Conservation (phyloP, 1,140 invertebrate species). For the Laodelphax striatellus region DNA sequence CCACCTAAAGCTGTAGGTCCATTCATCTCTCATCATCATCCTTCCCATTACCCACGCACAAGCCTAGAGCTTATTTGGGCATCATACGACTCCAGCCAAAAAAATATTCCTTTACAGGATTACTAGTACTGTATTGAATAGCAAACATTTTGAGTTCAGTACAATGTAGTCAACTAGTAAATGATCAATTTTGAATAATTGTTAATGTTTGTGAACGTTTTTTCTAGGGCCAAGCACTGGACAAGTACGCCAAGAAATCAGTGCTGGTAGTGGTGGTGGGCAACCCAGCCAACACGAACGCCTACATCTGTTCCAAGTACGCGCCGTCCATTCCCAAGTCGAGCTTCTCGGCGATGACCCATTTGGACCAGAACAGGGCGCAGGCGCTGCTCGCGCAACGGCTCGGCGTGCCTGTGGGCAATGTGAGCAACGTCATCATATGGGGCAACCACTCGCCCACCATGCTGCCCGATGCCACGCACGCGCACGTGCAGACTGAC, state of each 20-base stretch:
- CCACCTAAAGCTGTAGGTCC: too few relatives aligned
- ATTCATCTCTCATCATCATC: too few relatives aligned
- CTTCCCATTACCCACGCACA: too few relatives aligned
- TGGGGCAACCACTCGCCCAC: slow-evolving; percentile 99
- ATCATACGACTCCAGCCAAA: too few relatives aligned
- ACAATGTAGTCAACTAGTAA: too few relatives aligned
- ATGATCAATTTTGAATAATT: too few relatives aligned
- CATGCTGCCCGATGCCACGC: slow-evolving; percentile 91
- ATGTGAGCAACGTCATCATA: slow-evolving; percentile 77
- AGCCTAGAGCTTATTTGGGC: too few relatives aligned
- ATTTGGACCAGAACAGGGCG: slow-evolving; percentile 86
- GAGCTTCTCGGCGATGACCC: slow-evolving; percentile 97
- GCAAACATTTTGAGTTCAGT: too few relatives aligned
- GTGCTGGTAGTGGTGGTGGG: slow-evolving; percentile 97
- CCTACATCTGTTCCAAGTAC: slow-evolving; percentile 89
- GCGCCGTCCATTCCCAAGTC: slow-evolving; percentile 94
- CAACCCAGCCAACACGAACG: slow-evolving; percentile 99
- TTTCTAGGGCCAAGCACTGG: slow-evolving; percentile 70
- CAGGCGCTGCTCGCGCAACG: slow-evolving; percentile 21
- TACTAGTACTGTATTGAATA: too few relatives aligned
- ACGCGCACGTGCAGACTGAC: slow-evolving; percentile 57
- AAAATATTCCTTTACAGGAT: too few relatives aligned
- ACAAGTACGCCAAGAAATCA: slow-evolving; percentile 86
- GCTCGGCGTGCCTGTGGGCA: slow-evolving; percentile 18
- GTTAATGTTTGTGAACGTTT: too few relatives aligned